A percentile compares a stretch with the other conserved stretches of the same genome.
Evolutionary conservation across 1,140 invertebrate genomes (phyloP).

Genomic region (Drosophila mauritiana): DNA sequence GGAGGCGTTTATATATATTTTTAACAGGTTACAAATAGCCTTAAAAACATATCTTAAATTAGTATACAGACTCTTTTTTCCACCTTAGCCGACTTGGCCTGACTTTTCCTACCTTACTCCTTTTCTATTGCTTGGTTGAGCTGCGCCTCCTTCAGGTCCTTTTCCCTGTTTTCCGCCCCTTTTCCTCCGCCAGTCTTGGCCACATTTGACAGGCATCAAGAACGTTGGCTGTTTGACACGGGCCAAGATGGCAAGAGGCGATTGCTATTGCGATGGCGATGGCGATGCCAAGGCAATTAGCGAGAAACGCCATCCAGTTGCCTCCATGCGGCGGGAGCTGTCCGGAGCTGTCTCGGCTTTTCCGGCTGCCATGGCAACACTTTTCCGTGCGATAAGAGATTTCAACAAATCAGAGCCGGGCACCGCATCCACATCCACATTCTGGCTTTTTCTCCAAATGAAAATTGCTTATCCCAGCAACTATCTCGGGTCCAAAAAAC

Average conservation of each 20-base stretch:
- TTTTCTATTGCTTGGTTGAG: constrained; percentile 5
- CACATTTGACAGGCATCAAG: constrained; percentile 64
- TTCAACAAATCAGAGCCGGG: constrained; percentile 74
- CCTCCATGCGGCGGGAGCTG: constrained; percentile 21
- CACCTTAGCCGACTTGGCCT: background rate
- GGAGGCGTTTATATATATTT: background rate
- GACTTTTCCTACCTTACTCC: background rate
- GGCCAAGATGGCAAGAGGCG: constrained; percentile 35
- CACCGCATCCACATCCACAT: constrained; percentile 20
- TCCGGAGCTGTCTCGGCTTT: constrained; percentile 36
- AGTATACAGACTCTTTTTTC: background rate
- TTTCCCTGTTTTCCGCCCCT: background rate
- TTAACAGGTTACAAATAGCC: background rate
- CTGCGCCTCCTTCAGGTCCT: background rate
- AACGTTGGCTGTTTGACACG: constrained; percentile 63
- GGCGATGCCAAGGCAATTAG: constrained; percentile 68
- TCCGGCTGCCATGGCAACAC: constrained; percentile 70
- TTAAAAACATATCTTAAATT: background rate
- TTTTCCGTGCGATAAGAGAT: constrained; percentile 75
- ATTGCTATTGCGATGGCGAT: constrained; percentile 19
- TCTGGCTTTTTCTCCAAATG: constrained; percentile 49
- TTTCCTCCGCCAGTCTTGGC: constrained; percentile 13
- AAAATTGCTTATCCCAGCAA: constrained; percentile 81
- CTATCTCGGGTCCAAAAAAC: constrained; percentile 71
- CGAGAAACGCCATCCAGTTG: constrained; percentile 58